Evolutionary conservation across 2,797 vertebrate species (phyloP).

Genomic region (Acanthiza pusilla): DNA sequence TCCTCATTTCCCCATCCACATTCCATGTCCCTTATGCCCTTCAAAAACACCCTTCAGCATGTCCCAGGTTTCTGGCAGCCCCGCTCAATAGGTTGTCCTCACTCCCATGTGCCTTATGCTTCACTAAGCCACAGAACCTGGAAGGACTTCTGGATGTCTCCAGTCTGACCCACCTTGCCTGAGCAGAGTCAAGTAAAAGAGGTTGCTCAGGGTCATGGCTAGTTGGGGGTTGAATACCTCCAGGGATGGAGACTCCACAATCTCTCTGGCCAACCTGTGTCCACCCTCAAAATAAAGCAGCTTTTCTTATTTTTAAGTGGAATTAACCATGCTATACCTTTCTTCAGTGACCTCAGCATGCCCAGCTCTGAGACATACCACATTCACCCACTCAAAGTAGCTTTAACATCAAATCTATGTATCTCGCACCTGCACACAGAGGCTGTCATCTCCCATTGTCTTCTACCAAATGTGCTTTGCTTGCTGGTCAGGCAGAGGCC

Average conservation of each 20-base stretch:
- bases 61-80: accelerated
- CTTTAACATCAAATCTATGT: neutral
- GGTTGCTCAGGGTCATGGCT: neutral
- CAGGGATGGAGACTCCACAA: neutral
- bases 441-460: neutral
- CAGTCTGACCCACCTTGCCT: neutral
- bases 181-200: neutral
- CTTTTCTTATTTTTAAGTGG: neutral
- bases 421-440: neutral
- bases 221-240: neutral
- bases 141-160: neutral
- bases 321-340: neutral
- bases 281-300: accelerated
- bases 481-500: neutral
- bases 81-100: neutral
- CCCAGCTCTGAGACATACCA: neutral
- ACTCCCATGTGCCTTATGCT: neutral
- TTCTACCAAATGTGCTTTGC: neutral
- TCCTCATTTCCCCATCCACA: neutral
- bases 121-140: neutral
- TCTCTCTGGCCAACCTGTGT: neutral
- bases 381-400: neutral
- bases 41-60: accelerated
- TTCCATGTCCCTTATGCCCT: neutral
- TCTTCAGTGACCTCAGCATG: neutral